Evolutionary conservation across 2,888 invertebrate genomes (phyloP).

Genomic region (Andrena hattorfiana): DNA sequence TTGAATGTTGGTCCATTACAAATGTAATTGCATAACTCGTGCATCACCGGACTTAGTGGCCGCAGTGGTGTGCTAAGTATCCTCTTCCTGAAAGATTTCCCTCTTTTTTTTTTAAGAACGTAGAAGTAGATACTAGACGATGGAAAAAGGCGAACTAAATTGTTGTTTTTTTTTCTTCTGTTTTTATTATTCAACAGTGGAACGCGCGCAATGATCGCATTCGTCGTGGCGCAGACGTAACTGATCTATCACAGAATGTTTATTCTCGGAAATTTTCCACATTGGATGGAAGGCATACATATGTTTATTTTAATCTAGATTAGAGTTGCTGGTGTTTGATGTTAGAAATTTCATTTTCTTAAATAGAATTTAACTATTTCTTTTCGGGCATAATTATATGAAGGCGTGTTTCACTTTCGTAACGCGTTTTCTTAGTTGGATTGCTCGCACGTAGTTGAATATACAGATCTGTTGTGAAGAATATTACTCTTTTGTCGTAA

Average conservation of each 20-base stretch:
- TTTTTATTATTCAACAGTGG: background rate
- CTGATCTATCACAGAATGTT: background rate
- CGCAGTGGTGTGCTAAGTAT: conserved; percentile 59
- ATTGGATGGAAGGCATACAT: background rate
- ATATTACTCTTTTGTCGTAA: too few relatives aligned
- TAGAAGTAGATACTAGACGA: background rate
- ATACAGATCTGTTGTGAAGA: too few relatives aligned
- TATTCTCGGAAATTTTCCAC: background rate
- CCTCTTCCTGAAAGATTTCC: conserved; percentile 66
- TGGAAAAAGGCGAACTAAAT: background rate
- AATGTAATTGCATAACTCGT: conserved; percentile 72
- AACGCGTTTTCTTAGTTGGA: too few relatives aligned
- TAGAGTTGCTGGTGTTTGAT: too few relatives aligned
- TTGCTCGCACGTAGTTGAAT: too few relatives aligned
- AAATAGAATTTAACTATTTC: too few relatives aligned
- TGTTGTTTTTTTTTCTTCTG: background rate
- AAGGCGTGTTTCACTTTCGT: too few relatives aligned
- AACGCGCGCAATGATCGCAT: background rate
- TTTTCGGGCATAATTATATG: too few relatives aligned
- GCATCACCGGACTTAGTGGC: conserved; percentile 56
- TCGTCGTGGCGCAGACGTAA: background rate
- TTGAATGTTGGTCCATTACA: conserved; percentile 66
- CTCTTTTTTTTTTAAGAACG: background rate
- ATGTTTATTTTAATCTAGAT: background rate
- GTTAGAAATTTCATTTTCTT: too few relatives aligned